A percentile compares a stretch with the other conserved stretches of the same genome.
Conservation (phyloP, 2,113 vertebrate genomes). For the Calypte anna region DNA sequence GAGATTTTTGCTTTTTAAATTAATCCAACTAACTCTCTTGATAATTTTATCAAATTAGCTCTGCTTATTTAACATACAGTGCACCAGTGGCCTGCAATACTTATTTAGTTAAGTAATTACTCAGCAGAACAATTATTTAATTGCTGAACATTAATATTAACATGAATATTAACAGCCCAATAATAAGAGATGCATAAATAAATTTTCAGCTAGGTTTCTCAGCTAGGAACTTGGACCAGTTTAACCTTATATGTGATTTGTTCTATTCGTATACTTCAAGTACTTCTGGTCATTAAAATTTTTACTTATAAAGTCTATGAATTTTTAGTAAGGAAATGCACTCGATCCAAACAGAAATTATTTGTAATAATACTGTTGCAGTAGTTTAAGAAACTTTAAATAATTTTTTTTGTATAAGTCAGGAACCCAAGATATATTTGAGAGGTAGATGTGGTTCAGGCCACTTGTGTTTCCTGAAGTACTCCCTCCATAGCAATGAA, state of each 20-base stretch:
- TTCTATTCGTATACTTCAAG: neutral
- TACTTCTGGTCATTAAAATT: neutral
- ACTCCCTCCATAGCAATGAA: neutral
- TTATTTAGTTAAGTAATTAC: neutral
- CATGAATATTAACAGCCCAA: neutral
- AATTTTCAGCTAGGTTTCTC: neutral
- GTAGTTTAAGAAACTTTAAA: neutral
- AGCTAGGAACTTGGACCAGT: neutral
- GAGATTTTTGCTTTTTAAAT: neutral
- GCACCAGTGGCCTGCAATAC: neutral
- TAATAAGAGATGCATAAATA: neutral
- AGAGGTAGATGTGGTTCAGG: neutral
- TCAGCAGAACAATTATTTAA: slow-evolving; percentile 2
- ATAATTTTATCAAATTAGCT: neutral
- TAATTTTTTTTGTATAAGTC: neutral
- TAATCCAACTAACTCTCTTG: neutral
- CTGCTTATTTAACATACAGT: neutral
- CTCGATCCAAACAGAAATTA: neutral
- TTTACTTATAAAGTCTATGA: neutral
- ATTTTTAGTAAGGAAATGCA: neutral
- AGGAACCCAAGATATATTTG: neutral
- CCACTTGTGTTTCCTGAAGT: neutral
- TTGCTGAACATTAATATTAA: neutral
- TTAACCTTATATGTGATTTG: neutral
- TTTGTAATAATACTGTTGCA: neutral